Evolutionary conservation across 2,113 vertebrate species (phyloP), one percentile per base, ranked within the genome.

Genomic region (Scomber scombrus): DNA sequence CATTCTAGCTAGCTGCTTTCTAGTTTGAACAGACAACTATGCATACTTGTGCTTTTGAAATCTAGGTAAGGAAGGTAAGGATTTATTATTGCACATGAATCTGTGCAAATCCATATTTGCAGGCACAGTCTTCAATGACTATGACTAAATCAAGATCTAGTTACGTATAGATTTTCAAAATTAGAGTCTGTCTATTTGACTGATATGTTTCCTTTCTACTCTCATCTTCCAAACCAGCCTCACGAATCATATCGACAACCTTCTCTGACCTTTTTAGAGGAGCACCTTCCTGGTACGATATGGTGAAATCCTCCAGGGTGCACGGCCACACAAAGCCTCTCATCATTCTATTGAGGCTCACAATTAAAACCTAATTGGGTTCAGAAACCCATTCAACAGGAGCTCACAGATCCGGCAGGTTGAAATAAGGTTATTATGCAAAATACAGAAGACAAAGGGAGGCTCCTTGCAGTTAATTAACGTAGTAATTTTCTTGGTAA

Each of bases 391-490:
- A 68, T 65, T 79, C 51, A 73, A 29, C 50, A 62, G 49, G 49
- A 71, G 73, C 76, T 54, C 60, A 80, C 57, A 64, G 75, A 84
- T 64, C n/a, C n/a, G 2, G 84, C 63, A 85, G 70, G 71, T 81
- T 76, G 75, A 80, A 92, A 85, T 81, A 50, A 86, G 81, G 79
- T 83, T 73, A 87, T 88, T 87, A 84, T 78, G 88, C 76, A 82
- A 76, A 89, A 85, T 65, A 85, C 29, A 54, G 73, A 80, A 89
- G 79, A 91, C 86, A 89, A 88, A 87, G 23, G 65, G 55, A 85
- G 66, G 81, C 71, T 71, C 85, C 91, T 90, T 87, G 85, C 60
- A 71, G 71, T 71, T 85, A 86, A 91, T 90, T 88, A 90, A 82
- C 4, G 46, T 78, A 57, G 57, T 85, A 71, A 93, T 91, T 89